Conservation (phyloP, 2,113 vertebrate species). For the Anas platyrhynchos region DNA sequence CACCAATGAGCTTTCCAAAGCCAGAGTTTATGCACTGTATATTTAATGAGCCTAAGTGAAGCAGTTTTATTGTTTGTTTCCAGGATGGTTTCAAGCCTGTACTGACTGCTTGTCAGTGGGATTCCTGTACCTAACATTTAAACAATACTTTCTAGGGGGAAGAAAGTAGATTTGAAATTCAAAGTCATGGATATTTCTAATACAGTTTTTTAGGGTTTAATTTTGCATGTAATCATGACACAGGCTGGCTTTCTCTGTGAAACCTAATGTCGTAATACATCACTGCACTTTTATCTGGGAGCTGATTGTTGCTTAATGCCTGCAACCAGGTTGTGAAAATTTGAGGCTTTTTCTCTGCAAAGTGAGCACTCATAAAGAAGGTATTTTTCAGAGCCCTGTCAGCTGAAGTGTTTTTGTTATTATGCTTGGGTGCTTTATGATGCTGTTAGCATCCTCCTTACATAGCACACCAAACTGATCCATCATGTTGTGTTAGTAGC, state of each 20-base stretch:
- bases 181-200: slow-evolving; percentile 7
- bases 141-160: neutral
- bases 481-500: neutral
- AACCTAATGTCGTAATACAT: neutral
- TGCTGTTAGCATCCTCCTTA: slow-evolving; percentile 25
- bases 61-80: slow-evolving; percentile 20
- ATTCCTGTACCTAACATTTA: neutral
- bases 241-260: slow-evolving; percentile 15
- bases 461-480: neutral
- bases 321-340: slow-evolving; percentile 38
- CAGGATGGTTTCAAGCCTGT: neutral
- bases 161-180: slow-evolving; percentile 34
- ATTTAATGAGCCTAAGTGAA: slow-evolving; percentile 39
- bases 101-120: slow-evolving; percentile 12
- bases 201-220: slow-evolving; percentile 31
- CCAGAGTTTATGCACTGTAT: slow-evolving; percentile 35
- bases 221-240: slow-evolving; percentile 40
- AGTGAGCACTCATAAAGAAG: slow-evolving; percentile 16
- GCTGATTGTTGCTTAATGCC: slow-evolving; percentile 22
- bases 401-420: slow-evolving; percentile 19
- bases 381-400: neutral
- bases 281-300: neutral
- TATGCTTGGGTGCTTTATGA: slow-evolving; percentile 36
- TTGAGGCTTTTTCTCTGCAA: slow-evolving; percentile 28
- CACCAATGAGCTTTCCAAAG: slow-evolving; percentile 12